These are phyloP conservation scores for Erebia epiphron DNA, from an alignment of 2,888 invertebrate genomes.

Conservation along the genomic window DNA sequence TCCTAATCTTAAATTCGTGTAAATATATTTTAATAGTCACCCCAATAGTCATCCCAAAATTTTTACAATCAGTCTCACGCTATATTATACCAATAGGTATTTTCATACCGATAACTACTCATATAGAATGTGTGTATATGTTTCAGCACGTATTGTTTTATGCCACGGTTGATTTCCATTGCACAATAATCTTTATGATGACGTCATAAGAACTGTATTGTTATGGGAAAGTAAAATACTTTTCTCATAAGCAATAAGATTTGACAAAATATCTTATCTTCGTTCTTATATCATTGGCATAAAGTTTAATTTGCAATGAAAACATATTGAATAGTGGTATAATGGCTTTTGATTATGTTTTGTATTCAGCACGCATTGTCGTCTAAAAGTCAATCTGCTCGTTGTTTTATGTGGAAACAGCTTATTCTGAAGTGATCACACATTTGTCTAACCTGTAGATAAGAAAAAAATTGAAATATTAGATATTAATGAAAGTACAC, in stretches of 20 bases:
- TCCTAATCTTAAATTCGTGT: background rate
- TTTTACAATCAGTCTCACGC: conserved; percentile 1
- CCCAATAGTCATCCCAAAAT: conserved; percentile 8
- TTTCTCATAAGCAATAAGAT: background rate
- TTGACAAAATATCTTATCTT: background rate
- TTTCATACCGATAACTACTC: background rate
- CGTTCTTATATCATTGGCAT: conserved; percentile 1
- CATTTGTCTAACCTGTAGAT: conserved; percentile 94
- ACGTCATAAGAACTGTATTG: background rate
- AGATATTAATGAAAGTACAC: too few species aligned
- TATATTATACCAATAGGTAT: background rate
- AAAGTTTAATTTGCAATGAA: conserved; percentile 13
- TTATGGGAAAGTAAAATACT: background rate
- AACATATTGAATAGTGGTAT: conserved; percentile 4
- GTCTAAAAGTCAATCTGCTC: conserved; percentile 76
- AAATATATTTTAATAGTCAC: background rate
- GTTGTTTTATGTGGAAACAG: conserved; percentile 87
- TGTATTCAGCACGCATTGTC: conserved; percentile 78
- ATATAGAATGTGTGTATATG: conserved; percentile 2
- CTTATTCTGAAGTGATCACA: conserved; percentile 95
- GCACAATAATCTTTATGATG: conserved; percentile 5
- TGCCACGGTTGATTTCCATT: conserved; percentile 11
- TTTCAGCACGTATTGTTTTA: conserved; percentile 18
- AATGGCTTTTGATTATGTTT: conserved; percentile 35
- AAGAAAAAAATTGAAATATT: conserved; percentile 16